phyloP scores from a whole-genome alignment of 1,140 invertebrate genomes.

The Phymastichus coffea region DNA sequence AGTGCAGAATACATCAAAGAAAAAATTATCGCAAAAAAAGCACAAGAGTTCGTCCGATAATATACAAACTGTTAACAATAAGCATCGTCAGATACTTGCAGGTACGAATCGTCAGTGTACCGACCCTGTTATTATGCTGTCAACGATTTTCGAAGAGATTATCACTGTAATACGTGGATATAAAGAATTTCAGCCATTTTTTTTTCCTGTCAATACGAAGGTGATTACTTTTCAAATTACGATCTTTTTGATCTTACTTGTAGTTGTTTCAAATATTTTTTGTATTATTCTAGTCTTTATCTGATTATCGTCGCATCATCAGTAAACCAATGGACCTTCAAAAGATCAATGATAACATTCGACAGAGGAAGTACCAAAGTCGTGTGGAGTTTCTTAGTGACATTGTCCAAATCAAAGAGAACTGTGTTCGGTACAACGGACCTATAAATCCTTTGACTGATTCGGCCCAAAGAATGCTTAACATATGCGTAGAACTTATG shows the following conservation, averaged over 20 bases:
- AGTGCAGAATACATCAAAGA: slow-evolving; percentile 83
- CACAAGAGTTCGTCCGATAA: slow-evolving; percentile 67
- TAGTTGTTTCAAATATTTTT: slow-evolving; percentile 6
- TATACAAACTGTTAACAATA: slow-evolving; percentile 90
- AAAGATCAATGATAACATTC: slow-evolving; percentile 89
- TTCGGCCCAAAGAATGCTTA: slow-evolving; percentile 84
- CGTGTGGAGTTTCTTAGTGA: slow-evolving; percentile 93
- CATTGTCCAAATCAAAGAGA: slow-evolving; percentile 94
- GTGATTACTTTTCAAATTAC: slow-evolving; percentile 56
- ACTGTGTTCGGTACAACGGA: slow-evolving; percentile 93
- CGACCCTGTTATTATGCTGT: slow-evolving; percentile 94
- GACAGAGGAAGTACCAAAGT: slow-evolving; percentile 91
- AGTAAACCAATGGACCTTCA: slow-evolving; percentile 95
- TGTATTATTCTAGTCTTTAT: slow-evolving; percentile 64
- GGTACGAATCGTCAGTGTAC: slow-evolving; percentile 85
- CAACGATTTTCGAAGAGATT: slow-evolving; percentile 91
- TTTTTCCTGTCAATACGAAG: slow-evolving; percentile 93
- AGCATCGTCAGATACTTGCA: slow-evolving; percentile 75
- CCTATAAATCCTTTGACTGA: slow-evolving; percentile 81
- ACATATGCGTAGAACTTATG: slow-evolving; percentile 80
- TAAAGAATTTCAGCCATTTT: slow-evolving; percentile 89
- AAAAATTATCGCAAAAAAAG: slow-evolving; percentile 66
- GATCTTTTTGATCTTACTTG: background rate
- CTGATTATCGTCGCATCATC: slow-evolving; percentile 93
- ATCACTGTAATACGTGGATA: slow-evolving; percentile 91